These are phyloP conservation scores for Lasioglossum baleicum DNA, from an alignment of 1,140 invertebrate species.

Conservation along the genomic window DNA sequence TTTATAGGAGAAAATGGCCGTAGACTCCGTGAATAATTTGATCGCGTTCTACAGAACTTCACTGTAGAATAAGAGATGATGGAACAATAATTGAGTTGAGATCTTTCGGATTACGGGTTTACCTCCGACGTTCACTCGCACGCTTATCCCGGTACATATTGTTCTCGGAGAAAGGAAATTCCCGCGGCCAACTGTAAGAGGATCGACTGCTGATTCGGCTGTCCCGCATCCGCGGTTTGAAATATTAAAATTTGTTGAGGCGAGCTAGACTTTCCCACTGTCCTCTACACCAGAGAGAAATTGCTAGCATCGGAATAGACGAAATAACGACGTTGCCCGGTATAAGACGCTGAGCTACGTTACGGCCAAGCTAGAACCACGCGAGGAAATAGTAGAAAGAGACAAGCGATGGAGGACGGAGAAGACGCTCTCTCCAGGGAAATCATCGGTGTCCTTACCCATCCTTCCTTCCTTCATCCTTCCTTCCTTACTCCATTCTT, in stretches of 20 bases:
- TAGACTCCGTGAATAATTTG: too few relatives aligned
- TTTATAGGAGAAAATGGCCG: too few relatives aligned
- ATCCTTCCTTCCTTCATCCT: constrained; percentile 47
- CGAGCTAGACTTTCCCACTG: background rate
- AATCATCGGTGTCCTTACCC: constrained; percentile 76
- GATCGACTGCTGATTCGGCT: background rate
- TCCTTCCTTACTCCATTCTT: background rate
- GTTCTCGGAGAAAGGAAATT: too few relatives aligned
- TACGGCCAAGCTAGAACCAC: constrained; percentile 28
- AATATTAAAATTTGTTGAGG: constrained; percentile 56
- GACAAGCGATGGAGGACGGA: constrained; percentile 55
- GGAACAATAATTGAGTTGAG: too few relatives aligned
- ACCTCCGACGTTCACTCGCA: too few relatives aligned
- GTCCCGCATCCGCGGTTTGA: background rate
- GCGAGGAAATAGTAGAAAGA: constrained; percentile 51
- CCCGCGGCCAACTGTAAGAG: too few relatives aligned
- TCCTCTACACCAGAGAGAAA: constrained; percentile 9
- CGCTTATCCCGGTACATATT: too few relatives aligned
- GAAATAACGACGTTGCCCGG: constrained; percentile 62
- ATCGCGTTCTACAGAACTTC: too few relatives aligned
- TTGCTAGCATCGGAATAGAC: constrained; percentile 24
- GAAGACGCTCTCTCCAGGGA: constrained; percentile 70
- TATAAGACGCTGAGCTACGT: constrained; percentile 52
- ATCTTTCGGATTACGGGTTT: too few relatives aligned
- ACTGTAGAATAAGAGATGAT: too few relatives aligned